Base-by-base conservation (phyloP, 2,888 invertebrate species). In the Gisinianus flammeolus region DNA sequence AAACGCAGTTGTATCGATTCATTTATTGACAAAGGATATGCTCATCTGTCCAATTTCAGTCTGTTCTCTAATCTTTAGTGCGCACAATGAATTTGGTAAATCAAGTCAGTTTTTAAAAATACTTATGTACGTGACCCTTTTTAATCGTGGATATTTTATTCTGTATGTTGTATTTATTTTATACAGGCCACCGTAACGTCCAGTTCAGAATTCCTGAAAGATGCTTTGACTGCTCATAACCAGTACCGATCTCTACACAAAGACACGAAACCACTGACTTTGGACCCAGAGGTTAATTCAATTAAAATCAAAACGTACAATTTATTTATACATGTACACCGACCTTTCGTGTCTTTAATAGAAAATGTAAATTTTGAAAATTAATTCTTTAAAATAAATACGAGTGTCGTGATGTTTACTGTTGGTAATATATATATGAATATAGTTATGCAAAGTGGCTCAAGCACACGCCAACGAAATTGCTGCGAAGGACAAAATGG, bases 401-500 rank as follows among this genome's bases (percentile, higher is more conserved):
- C 19, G 8, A 16, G 6, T 22, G 8, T 24, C n/a, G 8, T 22
- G 19, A 8, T 16, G 8, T 62, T 22, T 8, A 67, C 5, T 28
- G 28, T 26, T 26, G 22, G 5, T 10, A 44, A 8, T 44, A 12
- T 44, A 44, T 44, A 44, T 44, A 12, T 44, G 52, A 22, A 3
- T 64, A 26, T 52, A 84, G 84, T 66, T 84, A 30, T 82, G 83
- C 73, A 54, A 78, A 69, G 79, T 82, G 10, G 76, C 82, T 0
- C 84, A 84, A 80, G 81, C 79, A n/a, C 83, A 83, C 83, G 83
- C 82, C 4, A 77, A 83, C 67, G 74, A 83, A 62, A 71, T 80
- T 54, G 84, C 83, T 16, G 77, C 52, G 1, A 70, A 82, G 24
- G 81, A 82, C 24, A 76, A 83, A 72, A 82, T 84, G 83, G 79